phyloP scores from a whole-genome alignment of 2,888 invertebrate genomes.

The Noctua comes region DNA sequence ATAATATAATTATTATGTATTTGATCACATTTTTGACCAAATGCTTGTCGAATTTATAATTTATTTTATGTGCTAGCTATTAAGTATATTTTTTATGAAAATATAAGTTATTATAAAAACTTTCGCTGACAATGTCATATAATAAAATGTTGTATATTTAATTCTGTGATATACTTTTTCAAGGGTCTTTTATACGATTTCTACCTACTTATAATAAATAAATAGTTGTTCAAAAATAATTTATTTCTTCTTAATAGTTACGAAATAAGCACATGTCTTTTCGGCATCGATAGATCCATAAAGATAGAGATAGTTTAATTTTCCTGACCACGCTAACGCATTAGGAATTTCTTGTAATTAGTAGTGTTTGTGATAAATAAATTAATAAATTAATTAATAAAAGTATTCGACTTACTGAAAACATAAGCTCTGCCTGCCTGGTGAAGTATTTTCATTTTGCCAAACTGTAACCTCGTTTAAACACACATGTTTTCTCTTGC shows the following conservation, averaged over 20 bases:
- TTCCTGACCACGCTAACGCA: too few species aligned
- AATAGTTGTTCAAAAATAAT: conserved; percentile 30
- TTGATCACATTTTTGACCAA: conserved; percentile 46
- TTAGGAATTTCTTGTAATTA: too few species aligned
- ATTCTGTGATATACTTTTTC: conserved; percentile 71
- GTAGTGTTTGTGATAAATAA: too few species aligned
- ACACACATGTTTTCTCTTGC: background rate
- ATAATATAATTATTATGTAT: conserved; percentile 26
- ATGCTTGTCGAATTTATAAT: conserved; percentile 62
- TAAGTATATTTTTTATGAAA: conserved; percentile 33
- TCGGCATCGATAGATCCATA: conserved; percentile 1
- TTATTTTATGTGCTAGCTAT: conserved; percentile 39
- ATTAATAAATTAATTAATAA: too few species aligned
- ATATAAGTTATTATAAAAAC: conserved; percentile 33
- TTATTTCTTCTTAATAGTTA: conserved; percentile 5
- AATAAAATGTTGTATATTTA: conserved; percentile 52
- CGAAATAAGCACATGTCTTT: background rate
- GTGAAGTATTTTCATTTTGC: background rate
- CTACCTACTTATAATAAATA: conserved; percentile 54
- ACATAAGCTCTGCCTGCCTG: background rate
- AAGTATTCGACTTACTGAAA: conserved; percentile 19
- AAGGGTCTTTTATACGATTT: conserved; percentile 62
- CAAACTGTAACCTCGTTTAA: background rate
- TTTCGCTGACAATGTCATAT: conserved; percentile 34
- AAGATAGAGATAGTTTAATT: too few species aligned